These are phyloP conservation scores for Perccottus glenii DNA, from an alignment of 2,113 vertebrate genomes.

Conservation along the genomic window DNA sequence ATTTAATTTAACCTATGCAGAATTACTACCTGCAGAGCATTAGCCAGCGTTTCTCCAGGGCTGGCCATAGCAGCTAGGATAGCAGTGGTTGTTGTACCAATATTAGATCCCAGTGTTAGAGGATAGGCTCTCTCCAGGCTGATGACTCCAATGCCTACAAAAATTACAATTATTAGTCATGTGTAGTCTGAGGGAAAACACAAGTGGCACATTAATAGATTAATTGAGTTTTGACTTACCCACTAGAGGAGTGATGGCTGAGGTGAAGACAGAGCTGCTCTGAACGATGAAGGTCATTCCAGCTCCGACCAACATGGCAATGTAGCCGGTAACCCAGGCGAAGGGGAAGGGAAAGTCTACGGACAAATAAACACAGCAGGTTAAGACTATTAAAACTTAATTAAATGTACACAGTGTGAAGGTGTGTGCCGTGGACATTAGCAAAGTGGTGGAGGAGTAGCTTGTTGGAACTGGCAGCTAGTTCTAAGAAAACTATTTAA, in stretches of 20 bases:
- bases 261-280: conserved; percentile 98
- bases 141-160: conserved; percentile 91
- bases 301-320: conserved; percentile 92
- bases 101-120: conserved; percentile 93
- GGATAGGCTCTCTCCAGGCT: conserved; percentile 94
- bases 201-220: not conserved
- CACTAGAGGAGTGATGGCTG: conserved; percentile 94
- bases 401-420: not conserved
- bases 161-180: not conserved
- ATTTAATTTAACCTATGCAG: not conserved
- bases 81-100: conserved; percentile 97
- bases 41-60: conserved; percentile 83
- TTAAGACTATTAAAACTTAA: conserved; percentile 5
- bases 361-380: conserved; percentile 12
- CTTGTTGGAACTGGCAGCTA: too few species aligned
- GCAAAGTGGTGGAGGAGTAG: too few species aligned
- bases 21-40: conserved; percentile 87
- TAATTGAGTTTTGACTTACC: conserved; percentile 76
- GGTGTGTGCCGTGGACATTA: not conserved
- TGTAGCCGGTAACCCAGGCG: conserved; percentile 91
- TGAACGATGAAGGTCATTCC: conserved; percentile 97
- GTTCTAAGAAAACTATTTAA: too few species aligned
- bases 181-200: not conserved
- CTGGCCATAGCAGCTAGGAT: conserved; percentile 94
- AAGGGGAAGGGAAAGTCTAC: conserved; percentile 96